Evolutionary conservation across 2,888 invertebrate genomes (phyloP), one percentile per base, ranked within the genome.

Genomic region (Cantharis rustica): DNA sequence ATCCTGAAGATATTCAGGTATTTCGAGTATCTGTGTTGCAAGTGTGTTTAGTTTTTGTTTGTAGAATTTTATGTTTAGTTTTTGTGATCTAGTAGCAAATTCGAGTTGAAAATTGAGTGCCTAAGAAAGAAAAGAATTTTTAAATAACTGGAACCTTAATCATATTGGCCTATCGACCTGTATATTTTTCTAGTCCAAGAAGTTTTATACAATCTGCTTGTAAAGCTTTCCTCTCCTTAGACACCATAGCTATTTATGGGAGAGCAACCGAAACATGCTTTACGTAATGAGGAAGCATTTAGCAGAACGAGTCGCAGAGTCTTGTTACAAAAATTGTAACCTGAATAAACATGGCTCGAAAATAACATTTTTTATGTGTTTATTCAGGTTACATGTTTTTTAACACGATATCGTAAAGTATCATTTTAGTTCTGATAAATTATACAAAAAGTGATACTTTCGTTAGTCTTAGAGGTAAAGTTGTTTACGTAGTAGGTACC

Each of bases 1-100:
- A 91, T 89, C 92, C 93, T 86, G 93, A 93, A 89, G 93, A 92
- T 82, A 90, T 91, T 87, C 91, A 90, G 88, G 89, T 89, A 88
- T 73, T 72, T 70, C 61, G 71, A 63, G 69, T 62, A 20, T 61
- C 69, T 70, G 64, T 72, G 68, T 66, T 70, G 16, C 64, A 69
- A 23, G 62, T 70, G 71, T 68, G 70, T 75, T 75, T 61, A n/a
- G 70, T 68, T 70, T 16, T 16, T 15, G 9, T 61, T 74, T 72
- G 61, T 27, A 47, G 47, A 1, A n/a, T n/a, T 47, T 47, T 47
- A 47, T 47, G 47, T 47, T 47, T n/a, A 7, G n/a, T 47, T 47
- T 47, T n/a, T 70, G 17, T 70, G 4, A 31, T 31, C 47, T n/a
- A 47, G 27, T 70, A 70, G 27, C 20, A 16, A 47, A 70, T 27